phyloP scores from a whole-genome alignment of 2,888 invertebrate species.

The Theretra japonica region DNA sequence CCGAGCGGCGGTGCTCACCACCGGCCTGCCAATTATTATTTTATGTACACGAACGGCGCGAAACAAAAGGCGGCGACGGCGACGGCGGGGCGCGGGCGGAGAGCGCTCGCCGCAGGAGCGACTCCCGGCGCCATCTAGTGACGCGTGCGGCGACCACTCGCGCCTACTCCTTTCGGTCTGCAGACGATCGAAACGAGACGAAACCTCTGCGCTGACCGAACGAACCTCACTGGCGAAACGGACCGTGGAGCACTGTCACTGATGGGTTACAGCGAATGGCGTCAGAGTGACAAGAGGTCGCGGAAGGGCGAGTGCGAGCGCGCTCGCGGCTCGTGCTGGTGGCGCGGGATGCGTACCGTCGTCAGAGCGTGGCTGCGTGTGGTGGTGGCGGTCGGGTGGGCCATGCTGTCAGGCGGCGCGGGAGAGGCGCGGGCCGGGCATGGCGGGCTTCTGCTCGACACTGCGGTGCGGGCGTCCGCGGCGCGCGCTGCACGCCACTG shows the following conservation, averaged over 20 bases:
- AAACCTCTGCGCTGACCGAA: conserved; percentile 68
- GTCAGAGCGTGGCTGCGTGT: conserved; percentile 85
- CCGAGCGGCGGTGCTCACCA: conserved; percentile 74
- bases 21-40: conserved; percentile 81
- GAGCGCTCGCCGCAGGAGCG: conserved; percentile 83
- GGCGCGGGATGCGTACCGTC: conserved; percentile 75
- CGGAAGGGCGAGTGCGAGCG: conserved; percentile 43
- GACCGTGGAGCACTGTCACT: conserved; percentile 72
- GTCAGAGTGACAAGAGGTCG: conserved; percentile 46
- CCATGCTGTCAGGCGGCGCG: conserved; percentile 85
- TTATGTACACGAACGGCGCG: conserved; percentile 78
- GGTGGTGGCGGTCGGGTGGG: conserved; percentile 82
- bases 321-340: conserved; percentile 42
- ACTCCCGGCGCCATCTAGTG: conserved; percentile 82
- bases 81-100: conserved; percentile 78
- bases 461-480: conserved; percentile 84
- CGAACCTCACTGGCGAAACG: conserved; percentile 65
- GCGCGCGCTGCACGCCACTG: conserved; percentile 84
- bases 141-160: conserved; percentile 78
- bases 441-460: conserved; percentile 83
- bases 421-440: conserved; percentile 83
- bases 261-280: conserved; percentile 49
- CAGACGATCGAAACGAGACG: conserved; percentile 82
- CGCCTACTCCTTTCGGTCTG: conserved; percentile 77
- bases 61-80: conserved; percentile 78